Percentiles rank a stretch among this genome's conserved stretches.
Evolutionary conservation across 2,113 vertebrate species (phyloP).

Genomic region (Conger conger): DNA sequence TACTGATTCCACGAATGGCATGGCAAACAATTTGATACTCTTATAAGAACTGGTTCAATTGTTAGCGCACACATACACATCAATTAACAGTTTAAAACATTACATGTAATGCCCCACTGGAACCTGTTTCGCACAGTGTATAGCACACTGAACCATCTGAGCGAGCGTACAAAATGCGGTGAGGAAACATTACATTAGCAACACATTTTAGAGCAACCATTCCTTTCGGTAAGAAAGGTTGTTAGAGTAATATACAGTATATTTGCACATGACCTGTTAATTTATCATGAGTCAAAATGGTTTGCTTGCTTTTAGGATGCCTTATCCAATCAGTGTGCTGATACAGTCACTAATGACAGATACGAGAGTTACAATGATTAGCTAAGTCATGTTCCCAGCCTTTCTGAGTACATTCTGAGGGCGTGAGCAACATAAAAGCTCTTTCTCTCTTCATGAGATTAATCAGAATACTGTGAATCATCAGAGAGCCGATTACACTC

Average conservation of each 20-base stretch:
- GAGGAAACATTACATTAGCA: background rate
- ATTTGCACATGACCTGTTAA: background rate
- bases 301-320: background rate
- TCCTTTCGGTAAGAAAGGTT: background rate
- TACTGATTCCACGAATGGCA: background rate
- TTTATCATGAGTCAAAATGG: background rate
- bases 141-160: background rate
- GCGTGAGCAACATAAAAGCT: background rate
- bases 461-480: constrained; percentile 42
- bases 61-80: background rate
- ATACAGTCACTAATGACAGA: background rate
- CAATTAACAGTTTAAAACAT: no score
- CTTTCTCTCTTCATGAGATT: constrained; percentile 32
- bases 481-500: constrained; percentile 16
- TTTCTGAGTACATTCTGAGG: background rate
- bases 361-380: background rate
- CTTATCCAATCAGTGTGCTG: background rate
- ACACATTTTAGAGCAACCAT: background rate
- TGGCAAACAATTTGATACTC: background rate
- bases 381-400: background rate
- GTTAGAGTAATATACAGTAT: background rate
- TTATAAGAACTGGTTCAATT: background rate
- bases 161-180: background rate
- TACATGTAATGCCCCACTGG: background rate
- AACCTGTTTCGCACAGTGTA: background rate